Evolutionary conservation across 2,888 invertebrate genomes (phyloP), one percentile per base, ranked within the genome.

Genomic region (Glaucopsyche alexis): DNA sequence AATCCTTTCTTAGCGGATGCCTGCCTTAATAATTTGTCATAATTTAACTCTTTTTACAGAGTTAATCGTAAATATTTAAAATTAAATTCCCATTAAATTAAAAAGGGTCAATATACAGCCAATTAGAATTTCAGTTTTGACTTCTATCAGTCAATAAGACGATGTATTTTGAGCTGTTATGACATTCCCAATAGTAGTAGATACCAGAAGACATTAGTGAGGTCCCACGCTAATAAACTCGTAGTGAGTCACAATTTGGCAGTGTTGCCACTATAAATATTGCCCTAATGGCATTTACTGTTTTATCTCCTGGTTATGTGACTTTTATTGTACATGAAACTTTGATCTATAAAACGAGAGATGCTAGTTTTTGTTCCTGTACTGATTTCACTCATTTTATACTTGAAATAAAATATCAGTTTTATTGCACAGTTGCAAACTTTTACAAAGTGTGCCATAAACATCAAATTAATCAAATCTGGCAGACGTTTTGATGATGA

Each of bases 271-370:
- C 9, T 50, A 70, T 19, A 50, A 50, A 70, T 70, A 70, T 49
- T 29, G 19, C 47, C n/a, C 9, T 38, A 49, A 66, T 67, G 66
- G 42, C n/a, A 71, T 65, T 29, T 71, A 49, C 11, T n/a, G 42
- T 66, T 42, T 66, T 66, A 45, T 66, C 66, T 40, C n/a, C 45
- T n/a, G 9, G 42, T 16, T 40, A 40, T n/a, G 42, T 16, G n/a
- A 42, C 66, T 66, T 42, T 55, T 47, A 73, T 73, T 66, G 66
- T 66, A 42, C 19, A 55, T 55, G 55, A 55, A 55, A 11, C 55
- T 55, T 55, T 55, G 55, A 55, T 50, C 50, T 55, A 55, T 55
- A 19, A 55, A 19, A 8, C 14, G 5, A 14, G 7, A n/a, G 40
- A 40, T 6, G 8, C 42, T 42, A 42, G 7, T 50, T 0, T n/a